phyloP scores from a whole-genome alignment of 1,140 invertebrate species.

The Xylocopa sonorina region DNA sequence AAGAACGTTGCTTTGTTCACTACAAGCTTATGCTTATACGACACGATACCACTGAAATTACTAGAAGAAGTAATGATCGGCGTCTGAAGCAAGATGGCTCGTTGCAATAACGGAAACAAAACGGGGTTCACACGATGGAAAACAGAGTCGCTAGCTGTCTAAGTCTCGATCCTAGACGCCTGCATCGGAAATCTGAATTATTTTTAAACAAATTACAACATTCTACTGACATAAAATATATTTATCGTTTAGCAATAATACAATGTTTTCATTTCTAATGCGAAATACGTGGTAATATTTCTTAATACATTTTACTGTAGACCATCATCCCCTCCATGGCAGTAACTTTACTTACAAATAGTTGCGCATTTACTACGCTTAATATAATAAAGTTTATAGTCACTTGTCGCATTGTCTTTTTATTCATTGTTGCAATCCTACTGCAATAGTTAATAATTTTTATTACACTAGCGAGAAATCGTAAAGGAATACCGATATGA shows the following conservation, averaged over 20 bases:
- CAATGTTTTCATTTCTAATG: neutral
- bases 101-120: constrained; percentile 68
- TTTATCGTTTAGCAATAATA: neutral
- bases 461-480: neutral
- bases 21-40: constrained; percentile 23
- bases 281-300: neutral
- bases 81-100: constrained; percentile 60
- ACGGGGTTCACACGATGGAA: constrained; percentile 58
- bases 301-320: neutral
- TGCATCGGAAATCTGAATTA: neutral
- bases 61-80: constrained; percentile 64
- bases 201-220: neutral
- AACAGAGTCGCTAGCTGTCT: constrained; percentile 30
- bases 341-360: neutral
- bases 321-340: neutral
- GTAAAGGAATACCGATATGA: neutral
- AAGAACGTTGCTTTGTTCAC: constrained; percentile 24
- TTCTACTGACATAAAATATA: neutral
- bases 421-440: neutral
- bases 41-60: constrained; percentile 41
- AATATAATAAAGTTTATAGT: neutral
- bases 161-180: constrained; percentile 60
- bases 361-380: constrained; percentile 25
- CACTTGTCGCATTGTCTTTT: neutral
- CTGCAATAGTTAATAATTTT: constrained; percentile 12